These are phyloP conservation scores for Glaucidium brasilianum DNA, from an alignment of 2,113 vertebrate species.

Conservation along the genomic window DNA sequence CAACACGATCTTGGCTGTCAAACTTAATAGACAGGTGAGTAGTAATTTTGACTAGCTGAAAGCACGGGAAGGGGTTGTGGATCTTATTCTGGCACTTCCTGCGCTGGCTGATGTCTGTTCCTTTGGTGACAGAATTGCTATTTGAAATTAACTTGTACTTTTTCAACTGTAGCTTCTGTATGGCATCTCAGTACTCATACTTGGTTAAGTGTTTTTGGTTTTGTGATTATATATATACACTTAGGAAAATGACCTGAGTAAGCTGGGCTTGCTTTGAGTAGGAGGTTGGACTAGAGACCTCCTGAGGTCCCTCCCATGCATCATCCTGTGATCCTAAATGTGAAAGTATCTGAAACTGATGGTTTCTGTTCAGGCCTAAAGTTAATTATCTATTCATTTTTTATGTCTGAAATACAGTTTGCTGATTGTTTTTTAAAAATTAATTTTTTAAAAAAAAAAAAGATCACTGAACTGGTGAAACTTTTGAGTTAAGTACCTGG, in stretches of 20 bases:
- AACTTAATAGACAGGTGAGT: slow-evolving; percentile 94
- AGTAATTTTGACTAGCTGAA: neutral
- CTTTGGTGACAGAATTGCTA: neutral
- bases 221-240: neutral
- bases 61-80: neutral
- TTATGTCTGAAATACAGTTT: neutral
- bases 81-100: neutral
- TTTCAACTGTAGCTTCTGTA: neutral
- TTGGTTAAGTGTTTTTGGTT: neutral
- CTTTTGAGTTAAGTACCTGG: neutral
- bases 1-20: slow-evolving; percentile 97
- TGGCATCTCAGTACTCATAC: neutral
- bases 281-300: neutral
- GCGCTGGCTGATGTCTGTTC: neutral
- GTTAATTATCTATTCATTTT: neutral
- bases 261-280: neutral
- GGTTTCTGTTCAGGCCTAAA: neutral
- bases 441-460: neutral
- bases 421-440: neutral
- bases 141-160: neutral
- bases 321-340: neutral
- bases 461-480: neutral
- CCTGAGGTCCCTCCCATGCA: neutral
- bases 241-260: neutral
- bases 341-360: neutral